A percentile compares a stretch with the other conserved stretches of the same genome.
These are phyloP conservation scores for Hemicrepidius hirtus DNA, from an alignment of 2,888 invertebrate species.

Conservation along the genomic window DNA sequence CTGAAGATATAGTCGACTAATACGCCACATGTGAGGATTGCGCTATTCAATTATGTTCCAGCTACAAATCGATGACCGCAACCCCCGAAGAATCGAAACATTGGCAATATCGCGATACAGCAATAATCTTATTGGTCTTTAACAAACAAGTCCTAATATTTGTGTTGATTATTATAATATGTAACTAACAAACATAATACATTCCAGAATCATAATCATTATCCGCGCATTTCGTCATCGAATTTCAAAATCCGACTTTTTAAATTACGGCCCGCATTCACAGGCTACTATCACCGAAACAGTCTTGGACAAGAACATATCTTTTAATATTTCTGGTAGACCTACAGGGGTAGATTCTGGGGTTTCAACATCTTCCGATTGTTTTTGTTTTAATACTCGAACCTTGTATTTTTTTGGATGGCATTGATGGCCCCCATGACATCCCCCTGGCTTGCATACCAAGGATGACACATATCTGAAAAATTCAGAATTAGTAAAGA, in stretches of 20 bases:
- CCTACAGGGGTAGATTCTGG: conserved; percentile 52
- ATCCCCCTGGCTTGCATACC: conserved; percentile 65
- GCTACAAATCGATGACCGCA: too few relatives aligned
- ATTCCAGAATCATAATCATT: neutral
- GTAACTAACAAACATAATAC: neutral
- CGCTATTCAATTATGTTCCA: too few relatives aligned
- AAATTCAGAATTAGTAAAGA: neutral
- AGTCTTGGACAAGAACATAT: conserved; percentile 66
- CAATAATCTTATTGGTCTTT: too few relatives aligned
- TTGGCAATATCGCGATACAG: too few relatives aligned
- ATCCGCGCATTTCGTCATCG: neutral
- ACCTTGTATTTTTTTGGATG: conserved; percentile 65
- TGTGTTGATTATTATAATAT: neutral
- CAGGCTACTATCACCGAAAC: conserved; percentile 69
- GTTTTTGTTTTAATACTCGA: conserved; percentile 63
- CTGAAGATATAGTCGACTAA: too few relatives aligned
- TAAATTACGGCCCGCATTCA: conserved; percentile 63
- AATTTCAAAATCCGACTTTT: neutral
- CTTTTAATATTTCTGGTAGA: conserved; percentile 65
- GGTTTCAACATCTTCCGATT: conserved; percentile 48
- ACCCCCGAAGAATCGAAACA: too few relatives aligned
- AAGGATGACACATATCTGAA: conserved; percentile 64
- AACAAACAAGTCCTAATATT: too few relatives aligned
- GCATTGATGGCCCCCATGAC: conserved; percentile 62
- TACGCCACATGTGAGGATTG: too few relatives aligned